Evolutionary conservation across 2,797 vertebrate species (phyloP).

Genomic region (Falco concolor): DNA sequence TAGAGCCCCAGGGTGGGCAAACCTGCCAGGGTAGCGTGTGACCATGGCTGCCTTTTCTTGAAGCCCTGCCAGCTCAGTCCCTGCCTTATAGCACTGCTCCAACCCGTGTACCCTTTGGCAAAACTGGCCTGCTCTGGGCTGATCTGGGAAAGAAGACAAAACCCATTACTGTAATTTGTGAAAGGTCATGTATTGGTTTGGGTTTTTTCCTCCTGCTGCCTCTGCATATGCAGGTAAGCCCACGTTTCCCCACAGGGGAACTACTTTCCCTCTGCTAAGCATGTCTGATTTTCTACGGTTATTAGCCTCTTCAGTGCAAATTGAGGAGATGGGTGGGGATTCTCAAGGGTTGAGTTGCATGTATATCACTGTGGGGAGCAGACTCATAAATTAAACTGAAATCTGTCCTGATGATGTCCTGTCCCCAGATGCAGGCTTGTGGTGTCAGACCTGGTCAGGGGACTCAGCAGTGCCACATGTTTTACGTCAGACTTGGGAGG

Average conservation of each 20-base stretch:
- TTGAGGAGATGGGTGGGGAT: neutral
- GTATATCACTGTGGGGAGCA: accelerated
- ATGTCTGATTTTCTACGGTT: neutral
- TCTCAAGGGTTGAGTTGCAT: neutral
- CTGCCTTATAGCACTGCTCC: neutral
- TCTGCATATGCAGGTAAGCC: neutral
- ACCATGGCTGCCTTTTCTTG: neutral
- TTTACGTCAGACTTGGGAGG: neutral
- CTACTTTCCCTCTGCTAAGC: neutral
- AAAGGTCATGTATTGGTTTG: neutral
- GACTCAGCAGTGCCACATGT: neutral
- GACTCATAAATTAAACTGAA: neutral
- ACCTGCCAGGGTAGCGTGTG: conserved; percentile 75
- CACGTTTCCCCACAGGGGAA: neutral
- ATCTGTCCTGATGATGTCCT: neutral
- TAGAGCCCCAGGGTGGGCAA: conserved; percentile 76
- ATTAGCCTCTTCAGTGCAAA: neutral
- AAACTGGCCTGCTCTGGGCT: neutral
- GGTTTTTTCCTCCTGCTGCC: neutral
- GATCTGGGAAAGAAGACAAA: neutral
- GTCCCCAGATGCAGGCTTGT: accelerated
- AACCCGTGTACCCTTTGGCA: neutral
- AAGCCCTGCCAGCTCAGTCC: neutral
- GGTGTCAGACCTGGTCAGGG: neutral
- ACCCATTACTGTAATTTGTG: neutral